Conservation (phyloP, 2,888 invertebrate species). For the Strigamia maritima region DNA sequence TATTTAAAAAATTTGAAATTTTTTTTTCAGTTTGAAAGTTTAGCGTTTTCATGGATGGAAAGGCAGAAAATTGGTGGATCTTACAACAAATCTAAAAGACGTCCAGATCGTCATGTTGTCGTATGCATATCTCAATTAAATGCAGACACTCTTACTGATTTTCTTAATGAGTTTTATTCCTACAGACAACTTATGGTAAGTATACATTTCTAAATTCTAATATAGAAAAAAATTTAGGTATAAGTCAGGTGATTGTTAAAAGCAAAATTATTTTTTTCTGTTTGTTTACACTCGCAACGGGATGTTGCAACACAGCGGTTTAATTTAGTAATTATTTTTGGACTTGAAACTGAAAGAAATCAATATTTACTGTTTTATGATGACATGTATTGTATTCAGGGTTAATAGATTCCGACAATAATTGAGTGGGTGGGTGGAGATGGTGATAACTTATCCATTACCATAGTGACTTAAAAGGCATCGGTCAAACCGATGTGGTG, state of each 20-base stretch:
- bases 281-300: too few species aligned
- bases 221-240: too few species aligned
- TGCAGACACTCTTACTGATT: constrained; percentile 97
- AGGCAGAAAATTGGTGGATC: constrained; percentile 93
- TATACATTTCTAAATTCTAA: constrained; percentile 20
- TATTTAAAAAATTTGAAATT: background rate
- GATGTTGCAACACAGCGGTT: too few species aligned
- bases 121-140: constrained; percentile 93
- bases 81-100: constrained; percentile 90
- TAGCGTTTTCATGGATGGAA: constrained; percentile 98
- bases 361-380: background rate
- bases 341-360: background rate
- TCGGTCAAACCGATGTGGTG: background rate
- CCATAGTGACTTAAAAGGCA: background rate
- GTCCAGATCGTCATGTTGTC: constrained; percentile 95
- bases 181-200: constrained; percentile 77
- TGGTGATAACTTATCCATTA: background rate
- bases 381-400: background rate
- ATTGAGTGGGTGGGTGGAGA: background rate
- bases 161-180: constrained; percentile 97
- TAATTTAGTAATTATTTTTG: too few species aligned
- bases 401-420: constrained; percentile 21
- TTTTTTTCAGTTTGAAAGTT: constrained; percentile 82
- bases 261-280: too few species aligned
- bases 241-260: background rate